Evolutionary conservation across 2,888 invertebrate genomes (phyloP), one percentile per base, ranked within the genome.

Genomic region (Augiades crinisus): DNA sequence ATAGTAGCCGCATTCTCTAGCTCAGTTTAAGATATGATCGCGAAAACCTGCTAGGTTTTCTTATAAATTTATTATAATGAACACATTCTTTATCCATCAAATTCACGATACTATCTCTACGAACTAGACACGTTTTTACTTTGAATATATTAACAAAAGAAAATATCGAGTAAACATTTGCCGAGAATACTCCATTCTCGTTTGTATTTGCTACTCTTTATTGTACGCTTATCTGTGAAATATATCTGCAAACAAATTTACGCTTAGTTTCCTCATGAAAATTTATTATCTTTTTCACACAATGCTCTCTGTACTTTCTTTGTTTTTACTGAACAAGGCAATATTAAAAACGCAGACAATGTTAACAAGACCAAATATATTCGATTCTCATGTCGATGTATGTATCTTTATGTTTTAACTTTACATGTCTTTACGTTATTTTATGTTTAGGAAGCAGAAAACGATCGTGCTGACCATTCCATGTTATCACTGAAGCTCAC

Each of bases 61-160:
- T 33, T 16, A 22, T n/a, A 33, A 44, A 33, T 44, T 33, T 33
- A 44, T 44, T 33, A 34, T 22, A 44, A 44, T 34, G 33, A 44
- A 14, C 13, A 34, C 44, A 44, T 44, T 44, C 33, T 43, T 21
- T 19, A 13, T 0, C 40, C 31, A 30, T 43, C 44, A 6, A 14
- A 6, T 16, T 12, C 10, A 12, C 33, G 44, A 44, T 44, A 14
- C 5, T 33, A 44, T 44, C 44, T 22, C 14, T 5, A n/a, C 16
- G 24, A 33, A 21, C 30, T 13, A 43, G 43, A 19, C 31, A 31
- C 21, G 19, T 44, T 44, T 21, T 44, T 31, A 16, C 7, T 6
- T 10, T 5, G 2, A 27, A 10, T n/a, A n/a, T n/a, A n/a, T n/a
- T n/a, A n/a, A 27, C 19, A 27, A 27, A 27, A 10, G 10, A 10